phyloP scores from a whole-genome alignment of 2,113 vertebrate species.

The Aegypius monachus region DNA sequence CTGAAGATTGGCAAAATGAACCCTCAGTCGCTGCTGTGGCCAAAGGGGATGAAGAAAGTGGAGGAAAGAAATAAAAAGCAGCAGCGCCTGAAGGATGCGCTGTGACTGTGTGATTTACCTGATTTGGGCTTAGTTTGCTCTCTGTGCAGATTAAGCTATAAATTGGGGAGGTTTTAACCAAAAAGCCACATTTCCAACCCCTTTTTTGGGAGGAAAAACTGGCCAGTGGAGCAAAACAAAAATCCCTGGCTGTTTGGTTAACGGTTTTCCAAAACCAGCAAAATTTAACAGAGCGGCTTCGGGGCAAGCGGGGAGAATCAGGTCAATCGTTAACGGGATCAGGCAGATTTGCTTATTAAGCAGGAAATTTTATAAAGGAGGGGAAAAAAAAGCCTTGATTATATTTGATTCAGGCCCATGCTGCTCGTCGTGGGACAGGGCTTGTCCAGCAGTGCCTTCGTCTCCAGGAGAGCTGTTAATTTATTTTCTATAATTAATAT shows the following conservation, averaged over 20 bases:
- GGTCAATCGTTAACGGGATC: background rate
- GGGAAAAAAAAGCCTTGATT: background rate
- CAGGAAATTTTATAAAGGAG: background rate
- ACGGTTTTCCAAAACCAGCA: background rate
- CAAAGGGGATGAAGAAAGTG: background rate
- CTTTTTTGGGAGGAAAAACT: background rate
- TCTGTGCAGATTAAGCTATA: background rate
- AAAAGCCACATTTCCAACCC: background rate
- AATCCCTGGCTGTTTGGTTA: background rate
- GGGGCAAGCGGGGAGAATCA: background rate
- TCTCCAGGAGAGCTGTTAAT: background rate
- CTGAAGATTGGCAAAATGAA: background rate
- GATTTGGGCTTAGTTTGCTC: background rate
- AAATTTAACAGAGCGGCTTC: background rate
- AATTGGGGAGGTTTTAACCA: background rate
- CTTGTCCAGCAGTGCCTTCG: background rate
- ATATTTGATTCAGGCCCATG: background rate
- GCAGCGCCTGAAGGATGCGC: background rate
- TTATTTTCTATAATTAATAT: background rate
- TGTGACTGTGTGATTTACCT: background rate
- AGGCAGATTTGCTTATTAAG: background rate
- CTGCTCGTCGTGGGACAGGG: rapidly evolving
- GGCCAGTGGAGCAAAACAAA: background rate
- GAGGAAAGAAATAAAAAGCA: background rate
- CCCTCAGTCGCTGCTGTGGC: background rate